These are phyloP conservation scores for Anseranas semipalmata DNA, from an alignment of 2,113 vertebrate genomes.

Conservation along the genomic window DNA sequence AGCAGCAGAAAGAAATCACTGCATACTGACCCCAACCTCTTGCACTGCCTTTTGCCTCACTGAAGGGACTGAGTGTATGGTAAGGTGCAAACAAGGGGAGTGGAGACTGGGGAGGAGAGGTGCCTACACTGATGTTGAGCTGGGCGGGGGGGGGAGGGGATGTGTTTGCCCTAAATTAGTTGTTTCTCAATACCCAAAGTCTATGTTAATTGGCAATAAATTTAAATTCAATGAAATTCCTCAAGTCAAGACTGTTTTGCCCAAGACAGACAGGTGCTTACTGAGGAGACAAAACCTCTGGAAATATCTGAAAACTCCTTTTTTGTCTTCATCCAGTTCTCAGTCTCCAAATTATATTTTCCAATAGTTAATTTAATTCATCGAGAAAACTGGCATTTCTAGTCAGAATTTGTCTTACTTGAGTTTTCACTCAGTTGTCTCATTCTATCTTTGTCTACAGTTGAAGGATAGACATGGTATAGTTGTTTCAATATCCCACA, in stretches of 20 bases:
- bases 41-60: background rate
- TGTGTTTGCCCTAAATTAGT: background rate
- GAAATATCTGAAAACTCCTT: background rate
- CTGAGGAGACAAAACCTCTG: background rate
- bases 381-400: background rate
- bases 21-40: background rate
- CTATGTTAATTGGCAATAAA: background rate
- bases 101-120: background rate
- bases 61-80: background rate
- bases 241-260: background rate
- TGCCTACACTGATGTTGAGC: background rate
- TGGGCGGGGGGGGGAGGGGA: fast-evolving
- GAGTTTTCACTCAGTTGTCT: background rate
- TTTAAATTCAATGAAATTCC: background rate
- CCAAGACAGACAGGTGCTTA: background rate
- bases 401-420: background rate
- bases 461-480: fast-evolving
- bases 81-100: background rate
- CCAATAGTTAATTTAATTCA: background rate
- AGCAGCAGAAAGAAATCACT: background rate
- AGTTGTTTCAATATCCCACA: background rate
- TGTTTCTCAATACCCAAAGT: background rate
- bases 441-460: background rate
- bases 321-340: background rate
- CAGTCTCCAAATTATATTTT: background rate